These are phyloP conservation scores for Platycheirus rosarum DNA, from an alignment of 2,888 invertebrate genomes.

Conservation along the genomic window DNA sequence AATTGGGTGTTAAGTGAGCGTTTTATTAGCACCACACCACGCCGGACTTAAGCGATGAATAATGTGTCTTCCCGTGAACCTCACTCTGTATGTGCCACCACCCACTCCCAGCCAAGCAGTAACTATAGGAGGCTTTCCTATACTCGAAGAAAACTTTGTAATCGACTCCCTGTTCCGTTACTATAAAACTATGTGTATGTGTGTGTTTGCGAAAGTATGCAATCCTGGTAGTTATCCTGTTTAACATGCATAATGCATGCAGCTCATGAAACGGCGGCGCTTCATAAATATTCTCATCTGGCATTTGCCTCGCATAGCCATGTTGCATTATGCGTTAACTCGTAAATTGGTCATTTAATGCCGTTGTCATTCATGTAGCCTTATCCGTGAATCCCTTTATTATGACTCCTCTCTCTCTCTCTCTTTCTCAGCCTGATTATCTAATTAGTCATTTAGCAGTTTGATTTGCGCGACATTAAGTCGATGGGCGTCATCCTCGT, in stretches of 20 bases:
- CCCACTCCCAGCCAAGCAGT: neutral
- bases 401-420: neutral
- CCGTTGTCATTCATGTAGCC: slow-evolving; percentile 34
- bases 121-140: slow-evolving; percentile 42
- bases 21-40: slow-evolving; percentile 72
- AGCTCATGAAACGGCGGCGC: slow-evolving; percentile 55
- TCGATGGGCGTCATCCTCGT: slow-evolving; percentile 50
- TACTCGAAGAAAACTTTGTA: slow-evolving; percentile 67
- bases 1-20: slow-evolving; percentile 74
- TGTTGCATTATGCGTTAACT: slow-evolving; percentile 68
- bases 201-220: slow-evolving; percentile 29
- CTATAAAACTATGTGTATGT: neutral
- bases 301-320: slow-evolving; percentile 42
- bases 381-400: slow-evolving; percentile 13
- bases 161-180: slow-evolving; percentile 41
- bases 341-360: slow-evolving; percentile 74
- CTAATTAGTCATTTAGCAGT: slow-evolving; percentile 72
- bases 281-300: slow-evolving; percentile 71
- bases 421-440: slow-evolving; percentile 21
- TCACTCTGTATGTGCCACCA: neutral
- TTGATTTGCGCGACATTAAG: slow-evolving; percentile 69
- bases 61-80: slow-evolving; percentile 52
- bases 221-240: slow-evolving; percentile 67
- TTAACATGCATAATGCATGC: slow-evolving; percentile 73
- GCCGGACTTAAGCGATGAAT: slow-evolving; percentile 71